phyloP scores from a whole-genome alignment of 2,888 invertebrate species.

The Eupithecia subfuscata region DNA sequence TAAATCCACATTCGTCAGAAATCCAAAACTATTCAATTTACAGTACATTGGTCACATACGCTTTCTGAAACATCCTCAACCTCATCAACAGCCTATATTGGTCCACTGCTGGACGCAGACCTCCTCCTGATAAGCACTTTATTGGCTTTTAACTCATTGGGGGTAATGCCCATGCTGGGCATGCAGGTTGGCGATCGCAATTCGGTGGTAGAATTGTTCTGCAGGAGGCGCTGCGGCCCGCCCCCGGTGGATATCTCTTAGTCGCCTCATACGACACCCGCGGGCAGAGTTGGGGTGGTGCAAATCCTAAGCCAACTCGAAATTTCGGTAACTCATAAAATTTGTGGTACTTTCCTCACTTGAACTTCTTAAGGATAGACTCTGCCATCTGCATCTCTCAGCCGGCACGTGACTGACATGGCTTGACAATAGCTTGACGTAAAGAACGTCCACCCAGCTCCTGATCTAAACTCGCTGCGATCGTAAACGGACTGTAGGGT shows the following conservation, averaged over 20 bases:
- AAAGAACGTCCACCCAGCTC: background rate
- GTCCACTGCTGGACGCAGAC: too few species aligned
- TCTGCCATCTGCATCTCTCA: background rate
- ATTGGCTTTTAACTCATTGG: too few species aligned
- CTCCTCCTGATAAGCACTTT: too few species aligned
- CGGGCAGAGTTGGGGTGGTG: too few species aligned
- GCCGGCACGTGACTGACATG: background rate
- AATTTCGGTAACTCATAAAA: background rate
- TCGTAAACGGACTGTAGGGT: slow-evolving; percentile 35
- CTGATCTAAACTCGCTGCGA: slow-evolving; percentile 15
- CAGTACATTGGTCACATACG: background rate
- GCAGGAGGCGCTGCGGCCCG: too few species aligned
- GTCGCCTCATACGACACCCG: too few species aligned
- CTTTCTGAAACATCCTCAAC: background rate
- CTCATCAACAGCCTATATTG: too few species aligned
- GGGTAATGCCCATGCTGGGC: too few species aligned
- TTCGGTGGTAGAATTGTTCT: too few species aligned
- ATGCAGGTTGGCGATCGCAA: too few species aligned
- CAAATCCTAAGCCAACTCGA: too few species aligned
- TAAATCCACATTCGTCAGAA: background rate
- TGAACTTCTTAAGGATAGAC: background rate
- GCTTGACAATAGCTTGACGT: slow-evolving; percentile 4
- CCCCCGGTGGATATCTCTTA: too few species aligned
- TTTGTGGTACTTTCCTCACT: background rate
- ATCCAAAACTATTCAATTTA: background rate